Evolutionary conservation across 1,140 invertebrate species (phyloP).

Genomic region (Lutraria rhynchaena): DNA sequence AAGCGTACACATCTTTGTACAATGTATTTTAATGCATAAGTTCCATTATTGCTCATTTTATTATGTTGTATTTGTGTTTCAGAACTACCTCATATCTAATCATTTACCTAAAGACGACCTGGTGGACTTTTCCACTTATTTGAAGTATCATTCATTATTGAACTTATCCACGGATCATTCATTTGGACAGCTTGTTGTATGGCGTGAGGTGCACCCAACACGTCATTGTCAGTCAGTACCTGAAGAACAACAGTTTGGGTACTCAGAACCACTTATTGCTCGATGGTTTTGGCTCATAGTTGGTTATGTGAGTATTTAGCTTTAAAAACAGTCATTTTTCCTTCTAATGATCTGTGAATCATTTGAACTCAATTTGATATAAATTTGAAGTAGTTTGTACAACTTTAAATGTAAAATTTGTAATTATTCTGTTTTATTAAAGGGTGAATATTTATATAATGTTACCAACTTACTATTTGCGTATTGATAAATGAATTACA

Average conservation of each 20-base stretch:
- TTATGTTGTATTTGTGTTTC: slow-evolving; percentile 15
- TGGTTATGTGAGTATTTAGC: slow-evolving; percentile 56
- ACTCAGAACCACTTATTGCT: slow-evolving; percentile 52
- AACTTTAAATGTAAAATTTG: too few species aligned
- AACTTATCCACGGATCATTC: slow-evolving; percentile 31
- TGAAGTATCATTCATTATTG: slow-evolving; percentile 50
- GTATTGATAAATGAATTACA: background rate
- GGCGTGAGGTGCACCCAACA: slow-evolving; percentile 50
- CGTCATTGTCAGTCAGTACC: slow-evolving; percentile 52
- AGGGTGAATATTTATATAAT: too few species aligned
- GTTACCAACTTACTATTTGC: too few species aligned
- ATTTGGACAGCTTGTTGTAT: slow-evolving; percentile 51
- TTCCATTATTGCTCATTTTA: too few species aligned
- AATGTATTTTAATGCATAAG: too few species aligned
- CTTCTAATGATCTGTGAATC: too few species aligned
- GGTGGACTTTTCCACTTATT: slow-evolving; percentile 48
- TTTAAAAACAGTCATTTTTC: too few species aligned
- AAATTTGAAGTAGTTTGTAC: too few species aligned
- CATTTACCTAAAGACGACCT: slow-evolving; percentile 51
- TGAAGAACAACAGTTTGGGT: slow-evolving; percentile 57
- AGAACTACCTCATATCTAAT: slow-evolving; percentile 54
- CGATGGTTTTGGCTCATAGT: slow-evolving; percentile 58
- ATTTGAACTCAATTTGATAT: too few species aligned
- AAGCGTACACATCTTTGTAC: background rate
- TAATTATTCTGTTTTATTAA: too few species aligned